phyloP scores from a whole-genome alignment of 2,113 vertebrate genomes.

The Panurus biarmicus region DNA sequence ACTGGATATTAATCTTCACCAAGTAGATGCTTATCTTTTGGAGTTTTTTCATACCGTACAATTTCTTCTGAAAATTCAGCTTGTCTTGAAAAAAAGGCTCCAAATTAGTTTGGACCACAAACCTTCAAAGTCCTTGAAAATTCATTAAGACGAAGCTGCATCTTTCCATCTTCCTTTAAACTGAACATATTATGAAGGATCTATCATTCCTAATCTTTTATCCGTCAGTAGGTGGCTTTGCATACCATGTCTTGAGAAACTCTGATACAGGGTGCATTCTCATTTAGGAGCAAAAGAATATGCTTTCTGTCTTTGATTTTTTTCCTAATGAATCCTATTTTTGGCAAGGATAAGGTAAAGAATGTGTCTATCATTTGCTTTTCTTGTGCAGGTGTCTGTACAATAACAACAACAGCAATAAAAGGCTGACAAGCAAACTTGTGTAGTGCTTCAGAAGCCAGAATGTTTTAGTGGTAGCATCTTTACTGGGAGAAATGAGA shows the following conservation, averaged over 20 bases:
- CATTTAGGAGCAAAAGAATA: background rate
- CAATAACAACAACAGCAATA: background rate
- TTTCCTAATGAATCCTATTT: background rate
- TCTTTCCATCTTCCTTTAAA: background rate
- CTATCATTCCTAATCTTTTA: background rate
- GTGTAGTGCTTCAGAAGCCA: background rate
- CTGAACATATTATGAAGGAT: background rate
- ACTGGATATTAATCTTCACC: background rate
- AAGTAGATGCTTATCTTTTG: background rate
- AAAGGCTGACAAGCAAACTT: background rate
- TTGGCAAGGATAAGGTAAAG: background rate
- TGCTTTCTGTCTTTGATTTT: background rate
- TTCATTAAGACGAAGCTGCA: background rate
- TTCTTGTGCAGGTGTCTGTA: background rate
- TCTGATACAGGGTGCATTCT: background rate
- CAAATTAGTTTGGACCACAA: background rate
- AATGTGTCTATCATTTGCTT: background rate
- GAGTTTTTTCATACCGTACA: background rate
- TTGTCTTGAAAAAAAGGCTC: background rate
- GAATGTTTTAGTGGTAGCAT: background rate
- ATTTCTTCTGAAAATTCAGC: background rate
- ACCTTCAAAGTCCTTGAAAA: background rate
- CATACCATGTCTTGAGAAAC: background rate
- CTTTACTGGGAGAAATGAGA: background rate
- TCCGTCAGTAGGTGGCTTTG: background rate